Percentiles rank a stretch among this genome's conserved stretches.
Conservation (phyloP, 2,113 vertebrate species). For the Dicaeum eximium region DNA sequence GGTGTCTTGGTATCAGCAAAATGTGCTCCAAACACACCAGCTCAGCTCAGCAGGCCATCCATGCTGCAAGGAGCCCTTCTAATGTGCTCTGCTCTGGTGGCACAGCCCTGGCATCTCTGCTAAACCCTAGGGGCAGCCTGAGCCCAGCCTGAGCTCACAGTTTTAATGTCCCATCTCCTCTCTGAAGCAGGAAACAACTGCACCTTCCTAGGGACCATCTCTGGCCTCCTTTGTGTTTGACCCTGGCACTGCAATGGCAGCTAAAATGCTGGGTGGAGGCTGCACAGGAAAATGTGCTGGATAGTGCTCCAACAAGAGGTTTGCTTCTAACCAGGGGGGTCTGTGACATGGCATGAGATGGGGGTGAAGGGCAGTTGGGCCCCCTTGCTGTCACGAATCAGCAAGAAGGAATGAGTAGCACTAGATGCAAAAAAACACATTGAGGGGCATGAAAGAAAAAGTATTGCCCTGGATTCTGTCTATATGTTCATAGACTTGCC, state of each 20-base stretch:
- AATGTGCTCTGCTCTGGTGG: background rate
- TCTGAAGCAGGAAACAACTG: background rate
- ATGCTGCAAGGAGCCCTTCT: background rate
- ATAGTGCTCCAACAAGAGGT: background rate
- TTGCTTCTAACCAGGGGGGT: background rate
- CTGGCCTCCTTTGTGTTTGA: background rate
- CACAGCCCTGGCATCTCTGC: background rate
- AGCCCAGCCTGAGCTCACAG: background rate
- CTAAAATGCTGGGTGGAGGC: background rate
- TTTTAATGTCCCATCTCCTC: background rate
- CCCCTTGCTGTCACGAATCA: background rate
- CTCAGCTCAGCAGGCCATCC: background rate
- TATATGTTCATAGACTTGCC: background rate
- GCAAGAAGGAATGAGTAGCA: background rate
- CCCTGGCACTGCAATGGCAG: background rate
- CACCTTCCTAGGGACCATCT: background rate
- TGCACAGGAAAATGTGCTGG: background rate
- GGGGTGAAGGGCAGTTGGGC: background rate
- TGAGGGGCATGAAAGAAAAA: background rate
- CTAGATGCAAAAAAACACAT: background rate
- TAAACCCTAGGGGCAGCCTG: background rate
- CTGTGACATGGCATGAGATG: accelerated
- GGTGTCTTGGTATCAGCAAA: background rate
- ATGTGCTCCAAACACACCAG: background rate
- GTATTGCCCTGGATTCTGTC: background rate